Base-by-base conservation (phyloP, 2,888 invertebrate species). In the Heliconius cydno region DNA sequence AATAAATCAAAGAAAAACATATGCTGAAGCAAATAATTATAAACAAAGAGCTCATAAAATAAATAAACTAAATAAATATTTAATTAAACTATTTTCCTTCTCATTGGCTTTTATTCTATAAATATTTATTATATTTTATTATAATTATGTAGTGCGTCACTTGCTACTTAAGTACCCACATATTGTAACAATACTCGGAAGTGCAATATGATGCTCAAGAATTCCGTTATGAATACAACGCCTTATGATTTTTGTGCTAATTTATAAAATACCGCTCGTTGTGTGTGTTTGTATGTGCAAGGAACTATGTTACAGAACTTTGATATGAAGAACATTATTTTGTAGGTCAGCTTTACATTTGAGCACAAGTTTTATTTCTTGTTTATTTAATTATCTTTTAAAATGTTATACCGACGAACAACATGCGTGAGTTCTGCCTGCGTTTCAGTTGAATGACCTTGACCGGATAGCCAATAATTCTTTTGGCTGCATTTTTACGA, bases 401-500 rank as follows among this genome's bases (percentile, higher is more conserved):
- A 73, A 34, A 38, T 25, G 34, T 73, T 38, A 60, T 25, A 12
- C 46, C 28, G 65, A 66, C 7, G 41, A 9, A 25, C 65, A 41
- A 34, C 65, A 70, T 79, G 72, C 78, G 79, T 79, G 79, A 34
- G 73, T 65, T 57, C 46, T 57, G 68, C 67, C 34, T 68, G 76
- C 73, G 72, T 60, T 65, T 34, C 75, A 71, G 72, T 74, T 73
- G 30, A 74, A 63, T 78, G 87, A 84, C 92, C 92, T 92, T 93
- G 91, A 91, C 90, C 84, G 83, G 86, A 86, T 86, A 80, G 86
- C 83, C 79, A 85, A 85, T 86, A 86, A 84, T 86, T 81, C 85
- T 89, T 90, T 90, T 84, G 87, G 86, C 78, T 85, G 84, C 84
- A 86, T 87, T 88, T n/a, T 88, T 85, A 88, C 85, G 86, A 89